These are phyloP conservation scores for Amphiprion percula DNA, from an alignment of 2,113 vertebrate genomes.

Conservation along the genomic window DNA sequence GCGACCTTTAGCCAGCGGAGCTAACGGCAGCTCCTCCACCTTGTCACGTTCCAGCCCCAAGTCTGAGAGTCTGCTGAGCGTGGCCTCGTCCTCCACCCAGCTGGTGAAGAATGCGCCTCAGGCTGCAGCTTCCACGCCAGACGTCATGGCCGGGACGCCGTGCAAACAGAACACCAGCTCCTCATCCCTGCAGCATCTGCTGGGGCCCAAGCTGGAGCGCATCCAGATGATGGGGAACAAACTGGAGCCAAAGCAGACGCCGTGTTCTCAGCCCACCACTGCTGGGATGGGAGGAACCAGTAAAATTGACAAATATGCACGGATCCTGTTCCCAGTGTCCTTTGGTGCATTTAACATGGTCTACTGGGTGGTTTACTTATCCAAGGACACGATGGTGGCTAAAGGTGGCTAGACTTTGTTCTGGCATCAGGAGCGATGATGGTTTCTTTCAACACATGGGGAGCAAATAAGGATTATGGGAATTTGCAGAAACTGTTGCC, in stretches of 20 bases:
- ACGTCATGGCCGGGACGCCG: constrained; percentile 83
- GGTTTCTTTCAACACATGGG: constrained; percentile 27
- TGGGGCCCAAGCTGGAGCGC: constrained; percentile 91
- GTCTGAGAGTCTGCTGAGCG: constrained; percentile 88
- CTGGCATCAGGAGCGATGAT: neutral
- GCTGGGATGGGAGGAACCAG: constrained; percentile 90
- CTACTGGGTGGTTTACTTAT: constrained; percentile 99
- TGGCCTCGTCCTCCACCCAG: constrained; percentile 82
- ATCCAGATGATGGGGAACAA: constrained; percentile 89
- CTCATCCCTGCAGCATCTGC: constrained; percentile 87
- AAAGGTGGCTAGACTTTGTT: constrained; percentile 84
- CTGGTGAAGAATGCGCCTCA: constrained; percentile 86
- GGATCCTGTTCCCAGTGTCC: constrained; percentile 98
- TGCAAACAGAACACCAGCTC: constrained; percentile 79
- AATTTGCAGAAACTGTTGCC: constrained; percentile 53
- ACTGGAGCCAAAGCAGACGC: constrained; percentile 85
- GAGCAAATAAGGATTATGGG: constrained; percentile 39
- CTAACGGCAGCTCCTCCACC: constrained; percentile 78
- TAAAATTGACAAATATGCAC: constrained; percentile 99
- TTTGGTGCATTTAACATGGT: constrained; percentile 99
- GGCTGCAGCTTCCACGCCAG: constrained; percentile 87
- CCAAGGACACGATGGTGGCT: constrained; percentile 96
- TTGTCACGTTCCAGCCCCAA: constrained; percentile 91
- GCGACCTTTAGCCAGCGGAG: constrained; percentile 71
- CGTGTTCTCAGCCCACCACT: constrained; percentile 84